These are phyloP conservation scores for Laspeyria flexula DNA, from an alignment of 2,888 invertebrate genomes.

Conservation along the genomic window DNA sequence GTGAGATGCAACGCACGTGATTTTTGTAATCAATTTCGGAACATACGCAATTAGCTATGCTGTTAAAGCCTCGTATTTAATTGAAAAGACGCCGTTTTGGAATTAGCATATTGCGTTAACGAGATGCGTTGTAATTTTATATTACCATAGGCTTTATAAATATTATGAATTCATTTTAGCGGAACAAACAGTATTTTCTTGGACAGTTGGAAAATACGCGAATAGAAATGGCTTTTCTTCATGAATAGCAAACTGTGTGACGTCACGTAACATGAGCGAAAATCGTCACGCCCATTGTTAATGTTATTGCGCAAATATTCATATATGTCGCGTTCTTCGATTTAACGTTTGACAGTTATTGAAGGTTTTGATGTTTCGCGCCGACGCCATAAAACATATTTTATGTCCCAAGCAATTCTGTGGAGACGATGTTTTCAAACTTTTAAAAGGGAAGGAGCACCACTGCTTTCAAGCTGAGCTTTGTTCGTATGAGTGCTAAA, in stretches of 20 bases:
- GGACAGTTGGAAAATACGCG: neutral
- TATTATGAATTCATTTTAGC: too few relatives aligned
- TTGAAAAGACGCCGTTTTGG: neutral
- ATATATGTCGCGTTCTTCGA: conserved; percentile 55
- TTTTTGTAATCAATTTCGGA: conserved; percentile 51
- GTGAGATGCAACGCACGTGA: conserved; percentile 52
- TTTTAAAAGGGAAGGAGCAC: conserved; percentile 72
- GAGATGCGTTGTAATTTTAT: neutral
- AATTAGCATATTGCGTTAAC: neutral
- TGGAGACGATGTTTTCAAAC: conserved; percentile 65
- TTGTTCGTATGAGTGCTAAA: conserved; percentile 75
- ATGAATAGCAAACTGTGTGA: conserved; percentile 20
- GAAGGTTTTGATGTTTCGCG: conserved; percentile 77
- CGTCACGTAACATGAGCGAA: conserved; percentile 19
- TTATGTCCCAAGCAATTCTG: conserved; percentile 77
- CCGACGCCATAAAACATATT: conserved; percentile 79
- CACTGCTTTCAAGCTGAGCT: conserved; percentile 64
- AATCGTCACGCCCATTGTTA: conserved; percentile 50
- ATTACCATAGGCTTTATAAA: neutral
- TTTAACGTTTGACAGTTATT: conserved; percentile 74
- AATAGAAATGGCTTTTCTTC: conserved; percentile 17
- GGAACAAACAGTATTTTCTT: neutral
- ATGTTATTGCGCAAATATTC: conserved; percentile 58
- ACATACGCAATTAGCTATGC: conserved; percentile 8
- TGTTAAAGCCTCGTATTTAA: neutral